Evolutionary conservation across 2,113 vertebrate species (phyloP), one percentile per base, ranked within the genome.

Genomic region (Phyllopteryx taeniolatus): DNA sequence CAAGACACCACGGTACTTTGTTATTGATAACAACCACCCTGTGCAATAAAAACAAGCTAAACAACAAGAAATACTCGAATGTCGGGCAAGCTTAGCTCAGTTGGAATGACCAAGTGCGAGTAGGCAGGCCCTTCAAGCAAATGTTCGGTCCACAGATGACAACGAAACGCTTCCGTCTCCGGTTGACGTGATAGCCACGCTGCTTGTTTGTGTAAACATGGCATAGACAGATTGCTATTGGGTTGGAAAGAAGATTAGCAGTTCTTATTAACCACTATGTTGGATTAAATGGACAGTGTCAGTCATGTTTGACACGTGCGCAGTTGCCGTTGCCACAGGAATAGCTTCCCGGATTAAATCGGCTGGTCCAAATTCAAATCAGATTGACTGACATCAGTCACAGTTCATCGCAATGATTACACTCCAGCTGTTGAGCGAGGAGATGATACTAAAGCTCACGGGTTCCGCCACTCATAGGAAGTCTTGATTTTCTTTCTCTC

Each of bases 171-270:
- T 80, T 77, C 78, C 81, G 69, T 81, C 83, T 77, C 49, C 73
- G 74, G 75, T 82, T 79, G 62, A 64, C 75, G 75, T 73, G 73
- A 73, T 13, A 27, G 33, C 51, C 15, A 72, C 76, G 82, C 79
- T 86, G 73, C 81, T 76, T 82, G 67, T 2, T 49, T 78, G 82
- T 78, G 80, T 81, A 86, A 87, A 89, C 86, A 88, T 68, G 81
- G 79, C 76, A 77, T 78, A 79, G 70, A 85, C 78, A 81, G 90
- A 89, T 90, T 90, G 85, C 31, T 35, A 87, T 89, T 87, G 80
- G 86, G 81, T 85, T 22, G 76, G 84, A 86, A 91, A 89, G 84
- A 75, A 90, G 90, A 90, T 91, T 89, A 90, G 79, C 72, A 80
- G 79, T 88, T 87, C 89, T 90, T 86, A 86, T 86, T 85, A 84